A percentile compares a stretch with the other conserved stretches of the same genome.
These are phyloP conservation scores for Falco punctatus DNA, from an alignment of 2,113 vertebrate species.

Conservation along the genomic window DNA sequence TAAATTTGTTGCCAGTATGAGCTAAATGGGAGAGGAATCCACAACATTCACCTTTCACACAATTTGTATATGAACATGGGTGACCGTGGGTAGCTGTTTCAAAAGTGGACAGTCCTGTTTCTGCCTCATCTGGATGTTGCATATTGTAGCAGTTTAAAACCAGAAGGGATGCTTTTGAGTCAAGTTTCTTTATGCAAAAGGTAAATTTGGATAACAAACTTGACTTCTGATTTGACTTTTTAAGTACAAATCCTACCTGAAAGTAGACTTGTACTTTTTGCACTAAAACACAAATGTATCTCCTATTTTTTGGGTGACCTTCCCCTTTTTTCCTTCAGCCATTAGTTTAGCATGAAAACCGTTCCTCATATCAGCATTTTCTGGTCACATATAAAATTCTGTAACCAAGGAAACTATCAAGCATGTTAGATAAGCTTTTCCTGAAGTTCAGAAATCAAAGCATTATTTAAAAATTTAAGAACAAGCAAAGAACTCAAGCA, in stretches of 20 bases:
- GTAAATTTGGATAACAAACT: constrained; percentile 5
- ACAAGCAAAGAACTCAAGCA: not conserved
- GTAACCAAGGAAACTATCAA: not conserved
- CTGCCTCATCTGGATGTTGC: constrained; percentile 24
- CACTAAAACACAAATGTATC: not conserved
- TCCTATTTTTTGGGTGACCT: not conserved
- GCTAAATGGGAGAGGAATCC: constrained; percentile 6
- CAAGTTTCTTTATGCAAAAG: constrained; percentile 28
- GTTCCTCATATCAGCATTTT: not conserved
- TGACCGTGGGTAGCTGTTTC: constrained; percentile 17
- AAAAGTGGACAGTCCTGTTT: constrained; percentile 1
- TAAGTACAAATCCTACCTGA: constrained; percentile 10
- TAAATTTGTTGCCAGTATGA: not conserved
- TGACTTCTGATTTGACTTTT: constrained; percentile 4
- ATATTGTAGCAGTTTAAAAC: constrained; percentile 7
- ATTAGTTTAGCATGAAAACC: not conserved
- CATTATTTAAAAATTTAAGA: not conserved
- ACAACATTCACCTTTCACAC: not conserved
- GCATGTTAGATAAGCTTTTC: not conserved
- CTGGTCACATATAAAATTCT: not conserved
- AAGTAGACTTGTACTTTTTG: not conserved
- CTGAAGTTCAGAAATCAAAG: not conserved
- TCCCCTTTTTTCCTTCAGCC: not conserved
- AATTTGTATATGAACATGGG: not conserved
- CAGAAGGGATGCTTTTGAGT: constrained; percentile 35